Base-by-base conservation (phyloP, 1,140 invertebrate species). In the Panulirus ornatus region DNA sequence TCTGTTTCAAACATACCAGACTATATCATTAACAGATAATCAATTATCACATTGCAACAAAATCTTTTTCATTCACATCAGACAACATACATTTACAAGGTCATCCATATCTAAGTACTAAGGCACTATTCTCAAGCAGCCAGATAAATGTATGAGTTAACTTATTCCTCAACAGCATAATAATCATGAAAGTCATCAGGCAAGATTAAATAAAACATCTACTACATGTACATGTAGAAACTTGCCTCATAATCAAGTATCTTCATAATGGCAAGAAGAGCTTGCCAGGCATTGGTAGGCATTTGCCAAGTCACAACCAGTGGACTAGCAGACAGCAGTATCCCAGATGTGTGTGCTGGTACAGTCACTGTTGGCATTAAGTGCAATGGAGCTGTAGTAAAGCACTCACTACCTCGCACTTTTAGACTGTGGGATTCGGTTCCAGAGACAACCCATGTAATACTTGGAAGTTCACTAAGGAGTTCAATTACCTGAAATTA, bases 281-380 rank as follows among this genome's bases (percentile, higher is more conserved):
- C 84, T 47, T 91, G 90, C 90, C 90, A 91, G 27, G 84, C 90
- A 71, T 91, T 91, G 40, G 75, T 75, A 34, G 84, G 84, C 19
- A 54, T 87, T 9, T 91, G 83, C 90, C 90, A 91, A 19, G 54
- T 42, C 36, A 91, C 78, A 44, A 88, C 34, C n/a, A 40, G 44
- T 42, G 70, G 36, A 36, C 27, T 44, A 36, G 44, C 58, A 2
- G 58, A 89, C 27, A 86, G 2, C 27, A 88, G 51, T 6, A 71
- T 71, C 19, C 91, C 91, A 19, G 40, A 42, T 70, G 91, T 92
- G 38, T 86, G 73, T 44, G 73, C 19, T 34, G 88, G 83, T 11
- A 92, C 78, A 8, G 63, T 70, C 42, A 86, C 54, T 2, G 70
- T 75, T 1, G 91, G 91, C 40, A 92, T 58, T 19, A 86, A 42